These are phyloP conservation scores for Phaenicophaeus curvirostris DNA, from an alignment of 2,797 vertebrate genomes.

Conservation along the genomic window DNA sequence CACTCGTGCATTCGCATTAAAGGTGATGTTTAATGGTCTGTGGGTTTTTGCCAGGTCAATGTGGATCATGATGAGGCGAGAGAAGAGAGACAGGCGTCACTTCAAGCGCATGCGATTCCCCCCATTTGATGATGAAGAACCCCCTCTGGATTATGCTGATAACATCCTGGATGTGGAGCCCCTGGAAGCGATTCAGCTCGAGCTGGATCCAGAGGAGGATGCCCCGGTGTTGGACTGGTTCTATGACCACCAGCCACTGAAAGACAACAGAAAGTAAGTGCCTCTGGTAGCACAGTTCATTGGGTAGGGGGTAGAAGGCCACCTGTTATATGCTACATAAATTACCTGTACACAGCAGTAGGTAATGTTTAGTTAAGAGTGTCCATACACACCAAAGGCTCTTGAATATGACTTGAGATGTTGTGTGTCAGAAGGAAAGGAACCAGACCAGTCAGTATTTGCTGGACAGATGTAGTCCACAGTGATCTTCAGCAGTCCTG, in stretches of 20 bases:
- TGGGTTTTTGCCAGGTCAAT: constrained; percentile 83
- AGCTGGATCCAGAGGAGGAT: constrained; percentile 95
- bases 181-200: constrained; percentile 96
- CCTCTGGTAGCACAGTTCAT: background rate
- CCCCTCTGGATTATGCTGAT: constrained; percentile 96
- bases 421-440: background rate
- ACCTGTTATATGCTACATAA: accelerated
- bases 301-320: background rate
- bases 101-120: constrained; percentile 99
- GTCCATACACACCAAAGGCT: background rate
- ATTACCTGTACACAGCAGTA: accelerated
- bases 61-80: constrained; percentile 99
- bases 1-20: accelerated
- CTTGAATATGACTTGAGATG: background rate
- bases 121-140: constrained; percentile 97
- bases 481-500: background rate
- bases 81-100: constrained; percentile 95
- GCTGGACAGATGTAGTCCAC: background rate
- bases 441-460: background rate
- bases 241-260: constrained; percentile 97
- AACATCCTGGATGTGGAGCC: constrained; percentile 99
- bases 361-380: background rate
- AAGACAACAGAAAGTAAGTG: constrained; percentile 91
- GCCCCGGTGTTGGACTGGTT: constrained; percentile 92
- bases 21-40: accelerated